These are phyloP conservation scores for Capreolus pygargus DNA, from an alignment of 2,113 vertebrate species.

Conservation along the genomic window DNA sequence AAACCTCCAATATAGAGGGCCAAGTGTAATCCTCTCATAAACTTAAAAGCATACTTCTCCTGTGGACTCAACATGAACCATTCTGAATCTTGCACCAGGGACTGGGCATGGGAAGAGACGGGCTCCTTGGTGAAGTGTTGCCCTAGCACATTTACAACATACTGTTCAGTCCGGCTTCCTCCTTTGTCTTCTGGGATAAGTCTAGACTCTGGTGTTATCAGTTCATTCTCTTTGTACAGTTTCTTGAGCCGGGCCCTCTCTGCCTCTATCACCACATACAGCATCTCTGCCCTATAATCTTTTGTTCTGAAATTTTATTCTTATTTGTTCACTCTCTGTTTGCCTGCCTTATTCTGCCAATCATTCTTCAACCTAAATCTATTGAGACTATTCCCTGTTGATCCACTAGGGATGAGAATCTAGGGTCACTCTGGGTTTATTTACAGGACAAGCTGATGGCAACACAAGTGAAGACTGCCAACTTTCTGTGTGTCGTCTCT, in stretches of 20 bases:
- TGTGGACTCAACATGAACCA: constrained; percentile 45
- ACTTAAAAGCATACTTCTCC: constrained; percentile 53
- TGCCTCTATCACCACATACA: constrained; percentile 41
- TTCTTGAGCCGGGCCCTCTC: constrained; percentile 32
- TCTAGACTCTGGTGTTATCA: background rate
- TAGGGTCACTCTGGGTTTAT: background rate
- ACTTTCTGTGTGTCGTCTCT: constrained; percentile 13
- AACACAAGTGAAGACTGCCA: constrained; percentile 30
- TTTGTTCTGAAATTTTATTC: constrained; percentile 18
- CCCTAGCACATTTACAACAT: background rate
- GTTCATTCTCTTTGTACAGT: constrained; percentile 29
- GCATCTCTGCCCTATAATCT: constrained; percentile 4
- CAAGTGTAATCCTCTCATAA: background rate
- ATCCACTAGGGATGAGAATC: background rate
- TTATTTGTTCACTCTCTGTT: background rate
- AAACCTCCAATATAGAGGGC: background rate
- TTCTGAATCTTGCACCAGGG: constrained; percentile 5
- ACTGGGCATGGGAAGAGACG: background rate
- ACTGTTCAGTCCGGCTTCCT: background rate
- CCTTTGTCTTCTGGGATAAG: background rate
- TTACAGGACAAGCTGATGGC: background rate
- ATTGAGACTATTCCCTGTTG: background rate
- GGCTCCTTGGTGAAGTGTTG: background rate
- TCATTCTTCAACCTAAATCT: constrained; percentile 9
- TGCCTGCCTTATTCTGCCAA: background rate